A percentile compares a stretch with the other conserved stretches of the same genome.
Evolutionary conservation across 1,140 invertebrate species (phyloP).

Genomic region (Tetranychus cinnabarinus): DNA sequence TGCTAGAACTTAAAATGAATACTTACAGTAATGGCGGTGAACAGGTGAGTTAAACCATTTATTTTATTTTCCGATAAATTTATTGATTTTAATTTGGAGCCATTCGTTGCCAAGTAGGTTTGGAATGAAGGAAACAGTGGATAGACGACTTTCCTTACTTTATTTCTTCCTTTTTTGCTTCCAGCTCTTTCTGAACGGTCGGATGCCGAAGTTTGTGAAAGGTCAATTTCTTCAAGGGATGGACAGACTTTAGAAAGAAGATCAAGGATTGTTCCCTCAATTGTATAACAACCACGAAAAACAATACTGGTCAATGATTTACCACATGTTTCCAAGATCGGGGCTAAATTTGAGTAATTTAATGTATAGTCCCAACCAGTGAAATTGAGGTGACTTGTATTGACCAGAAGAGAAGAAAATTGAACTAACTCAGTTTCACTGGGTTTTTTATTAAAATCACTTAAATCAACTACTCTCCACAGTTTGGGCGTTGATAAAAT

Average conservation of each 20-base stretch:
- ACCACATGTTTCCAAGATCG: background rate
- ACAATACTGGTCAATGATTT: background rate
- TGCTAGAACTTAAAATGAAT: background rate
- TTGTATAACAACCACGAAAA: slow-evolving; percentile 1
- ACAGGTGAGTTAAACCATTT: background rate
- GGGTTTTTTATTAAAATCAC: background rate
- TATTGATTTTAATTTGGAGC: background rate
- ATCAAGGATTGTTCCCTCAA: background rate
- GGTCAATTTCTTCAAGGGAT: background rate
- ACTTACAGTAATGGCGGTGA: slow-evolving; percentile 1
- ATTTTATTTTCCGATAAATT: slow-evolving; percentile 6
- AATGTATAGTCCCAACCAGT: background rate
- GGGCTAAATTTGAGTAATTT: background rate
- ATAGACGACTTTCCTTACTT: background rate
- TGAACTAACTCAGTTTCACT: background rate
- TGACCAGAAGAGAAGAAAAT: background rate
- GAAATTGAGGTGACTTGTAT: background rate
- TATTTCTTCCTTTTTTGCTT: background rate
- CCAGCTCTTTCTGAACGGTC: background rate
- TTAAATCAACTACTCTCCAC: slow-evolving; percentile 5
- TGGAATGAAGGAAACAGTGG: background rate
- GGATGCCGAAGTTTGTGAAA: background rate
- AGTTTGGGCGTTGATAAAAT: slow-evolving; percentile 3
- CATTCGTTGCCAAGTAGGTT: background rate
- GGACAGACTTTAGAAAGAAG: background rate